Conservation (phyloP, 2,888 invertebrate species). For the Listrodromus nycthemerus region DNA sequence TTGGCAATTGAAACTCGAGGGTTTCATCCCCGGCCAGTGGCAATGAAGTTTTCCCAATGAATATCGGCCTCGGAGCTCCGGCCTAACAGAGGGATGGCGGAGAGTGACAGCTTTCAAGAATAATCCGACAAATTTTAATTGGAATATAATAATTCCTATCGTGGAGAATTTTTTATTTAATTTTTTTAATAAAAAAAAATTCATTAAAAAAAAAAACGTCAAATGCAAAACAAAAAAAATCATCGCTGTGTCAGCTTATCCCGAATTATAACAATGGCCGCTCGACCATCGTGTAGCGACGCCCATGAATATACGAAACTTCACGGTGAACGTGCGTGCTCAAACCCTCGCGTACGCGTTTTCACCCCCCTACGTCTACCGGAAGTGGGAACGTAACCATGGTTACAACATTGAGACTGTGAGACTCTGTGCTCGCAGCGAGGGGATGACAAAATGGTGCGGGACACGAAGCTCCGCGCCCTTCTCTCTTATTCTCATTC, state of each 20-base stretch:
- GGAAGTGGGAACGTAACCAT: conserved; percentile 76
- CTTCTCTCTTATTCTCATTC: conserved; percentile 38
- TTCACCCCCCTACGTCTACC: conserved; percentile 62
- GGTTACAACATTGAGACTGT: conserved; percentile 84
- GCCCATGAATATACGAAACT: conserved; percentile 49
- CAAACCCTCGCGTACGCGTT: conserved; percentile 65
- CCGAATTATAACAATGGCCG: conserved; percentile 79
- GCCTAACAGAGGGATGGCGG: conserved; percentile 7
- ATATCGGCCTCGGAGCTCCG: conserved; percentile 36
- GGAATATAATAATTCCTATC: conserved; percentile 44
- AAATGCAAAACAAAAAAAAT: conserved; percentile 51
- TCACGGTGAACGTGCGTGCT: conserved; percentile 62
- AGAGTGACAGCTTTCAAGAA: conserved; percentile 57
- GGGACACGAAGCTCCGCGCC: conserved; percentile 76
- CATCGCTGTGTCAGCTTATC: conserved; percentile 35
- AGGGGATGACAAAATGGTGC: conserved; percentile 84
- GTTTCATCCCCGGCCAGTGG: conserved; percentile 53
- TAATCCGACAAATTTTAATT: conserved; percentile 65
- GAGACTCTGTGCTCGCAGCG: conserved; percentile 56
- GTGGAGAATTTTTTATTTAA: background rate
- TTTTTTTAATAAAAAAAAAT: background rate
- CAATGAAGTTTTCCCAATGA: conserved; percentile 52
- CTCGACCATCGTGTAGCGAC: conserved; percentile 64
- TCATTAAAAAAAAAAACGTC: conserved; percentile 2
- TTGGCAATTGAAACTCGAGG: conserved; percentile 75